Evolutionary conservation across 2,113 vertebrate genomes (phyloP).

Genomic region (Megatriorchis doriae): DNA sequence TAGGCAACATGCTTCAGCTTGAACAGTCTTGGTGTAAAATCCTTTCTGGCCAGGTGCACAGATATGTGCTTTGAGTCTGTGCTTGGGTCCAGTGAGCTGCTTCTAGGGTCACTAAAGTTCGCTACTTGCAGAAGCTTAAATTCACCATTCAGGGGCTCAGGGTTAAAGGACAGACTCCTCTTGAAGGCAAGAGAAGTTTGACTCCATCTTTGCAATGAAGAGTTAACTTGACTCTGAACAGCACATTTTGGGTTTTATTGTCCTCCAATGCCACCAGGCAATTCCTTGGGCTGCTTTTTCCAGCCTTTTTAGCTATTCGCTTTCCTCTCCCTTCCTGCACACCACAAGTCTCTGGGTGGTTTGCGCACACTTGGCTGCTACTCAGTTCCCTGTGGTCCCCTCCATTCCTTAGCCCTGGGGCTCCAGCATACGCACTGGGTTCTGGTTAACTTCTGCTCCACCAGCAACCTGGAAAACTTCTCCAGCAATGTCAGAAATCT

Average conservation of each 20-base stretch:
- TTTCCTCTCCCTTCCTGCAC: background rate
- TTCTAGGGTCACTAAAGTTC: background rate
- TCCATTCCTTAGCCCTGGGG: background rate
- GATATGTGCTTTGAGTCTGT: background rate
- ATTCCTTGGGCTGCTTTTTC: background rate
- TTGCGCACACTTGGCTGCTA: background rate
- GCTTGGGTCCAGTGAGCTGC: background rate
- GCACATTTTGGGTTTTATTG: background rate
- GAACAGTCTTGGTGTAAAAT: background rate
- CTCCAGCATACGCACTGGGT: background rate
- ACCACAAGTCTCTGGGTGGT: background rate
- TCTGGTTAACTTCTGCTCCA: slow-evolving; percentile 11
- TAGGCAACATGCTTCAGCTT: background rate
- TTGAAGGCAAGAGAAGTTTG: background rate
- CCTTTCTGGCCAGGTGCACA: background rate
- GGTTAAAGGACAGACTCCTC: background rate
- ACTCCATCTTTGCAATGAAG: background rate
- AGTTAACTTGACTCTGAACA: background rate
- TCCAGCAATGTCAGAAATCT: background rate
- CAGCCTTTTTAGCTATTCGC: background rate
- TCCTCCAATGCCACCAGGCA: background rate
- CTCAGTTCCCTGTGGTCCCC: background rate
- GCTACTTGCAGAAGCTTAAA: background rate
- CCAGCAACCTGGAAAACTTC: background rate
- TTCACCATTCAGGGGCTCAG: background rate